Conservation (phyloP, 2,113 vertebrate genomes). For the Odobenus rosmarus region DNA sequence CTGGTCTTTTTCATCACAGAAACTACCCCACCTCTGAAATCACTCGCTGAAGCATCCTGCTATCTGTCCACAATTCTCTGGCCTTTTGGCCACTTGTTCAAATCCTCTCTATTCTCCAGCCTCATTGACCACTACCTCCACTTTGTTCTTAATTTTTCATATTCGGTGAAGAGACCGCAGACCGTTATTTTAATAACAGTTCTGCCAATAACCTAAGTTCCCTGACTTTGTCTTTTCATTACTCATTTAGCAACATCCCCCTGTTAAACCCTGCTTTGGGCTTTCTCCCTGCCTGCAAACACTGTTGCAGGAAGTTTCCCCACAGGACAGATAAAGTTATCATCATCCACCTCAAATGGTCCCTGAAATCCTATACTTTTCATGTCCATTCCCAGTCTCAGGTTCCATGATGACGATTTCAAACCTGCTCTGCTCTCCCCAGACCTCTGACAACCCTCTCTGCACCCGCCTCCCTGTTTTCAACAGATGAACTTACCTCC, state of each 20-base stretch:
- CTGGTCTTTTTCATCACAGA: not conserved
- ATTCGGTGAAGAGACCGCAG: not conserved
- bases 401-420: not conserved
- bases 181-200: constrained; percentile 1
- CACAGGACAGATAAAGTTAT: not conserved
- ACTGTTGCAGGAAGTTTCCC: not conserved
- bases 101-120: not conserved
- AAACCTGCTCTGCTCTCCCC: not conserved
- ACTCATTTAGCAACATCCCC: not conserved
- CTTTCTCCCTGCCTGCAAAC: constrained; percentile 41
- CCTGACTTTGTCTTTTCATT: not conserved
- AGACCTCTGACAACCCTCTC: not conserved
- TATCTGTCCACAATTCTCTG: not conserved
- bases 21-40: not conserved
- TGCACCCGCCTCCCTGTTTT: not conserved
- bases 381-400: not conserved
- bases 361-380: not conserved
- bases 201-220: constrained; percentile 4
- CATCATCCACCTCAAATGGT: not conserved
- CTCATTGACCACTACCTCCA: not conserved
- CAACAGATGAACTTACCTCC: constrained; percentile 5
- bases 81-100: not conserved
- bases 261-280: not conserved
- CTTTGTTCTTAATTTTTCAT: constrained; percentile 24
- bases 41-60: not conserved